Evolutionary conservation across 30 jellyfish, hydroid and myxozoan species (phyloP).

Genomic region (Morbakka virulenta): DNA sequence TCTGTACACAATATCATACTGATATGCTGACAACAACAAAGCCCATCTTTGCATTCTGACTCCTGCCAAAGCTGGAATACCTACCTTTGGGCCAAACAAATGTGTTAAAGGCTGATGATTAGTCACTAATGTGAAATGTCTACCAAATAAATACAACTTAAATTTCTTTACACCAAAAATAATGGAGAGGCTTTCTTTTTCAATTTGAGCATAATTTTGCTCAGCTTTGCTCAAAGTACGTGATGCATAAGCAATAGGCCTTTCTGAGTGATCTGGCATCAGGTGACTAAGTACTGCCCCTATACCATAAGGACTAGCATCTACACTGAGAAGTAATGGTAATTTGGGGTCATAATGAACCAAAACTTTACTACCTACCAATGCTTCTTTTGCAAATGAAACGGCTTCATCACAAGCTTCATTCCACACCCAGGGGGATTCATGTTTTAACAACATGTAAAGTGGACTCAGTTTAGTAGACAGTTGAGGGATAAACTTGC

Average conservation of each 20-base stretch:
- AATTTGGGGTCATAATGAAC: conserved; percentile 30
- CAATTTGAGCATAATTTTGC: conserved; percentile 32
- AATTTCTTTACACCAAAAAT: conserved; percentile 14
- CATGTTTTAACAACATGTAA: conserved; percentile 20
- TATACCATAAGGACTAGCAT: conserved; percentile 27
- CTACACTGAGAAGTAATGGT: conserved; percentile 26
- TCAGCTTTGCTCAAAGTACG: conserved; percentile 28
- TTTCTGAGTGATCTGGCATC: neutral
- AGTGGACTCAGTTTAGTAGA: conserved; percentile 15
- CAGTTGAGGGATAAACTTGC: conserved; percentile 42
- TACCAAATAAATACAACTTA: conserved; percentile 3
- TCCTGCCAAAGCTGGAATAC: neutral
- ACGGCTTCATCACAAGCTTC: conserved; percentile 4
- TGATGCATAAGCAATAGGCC: conserved; percentile 47
- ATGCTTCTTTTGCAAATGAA: neutral
- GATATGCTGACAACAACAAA: neutral
- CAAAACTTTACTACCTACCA: conserved; percentile 14
- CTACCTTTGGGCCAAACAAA: neutral
- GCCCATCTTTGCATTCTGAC: neutral
- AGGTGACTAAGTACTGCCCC: conserved; percentile 53
- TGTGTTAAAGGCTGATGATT: conserved; percentile 30
- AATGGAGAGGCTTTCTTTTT: conserved; percentile 7
- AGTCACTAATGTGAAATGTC: conserved; percentile 3
- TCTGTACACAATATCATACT: neutral
- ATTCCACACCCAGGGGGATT: conserved; percentile 11